Base-by-base conservation (phyloP, 2,797 vertebrate genomes). In the Gymnopithys bicolor region DNA sequence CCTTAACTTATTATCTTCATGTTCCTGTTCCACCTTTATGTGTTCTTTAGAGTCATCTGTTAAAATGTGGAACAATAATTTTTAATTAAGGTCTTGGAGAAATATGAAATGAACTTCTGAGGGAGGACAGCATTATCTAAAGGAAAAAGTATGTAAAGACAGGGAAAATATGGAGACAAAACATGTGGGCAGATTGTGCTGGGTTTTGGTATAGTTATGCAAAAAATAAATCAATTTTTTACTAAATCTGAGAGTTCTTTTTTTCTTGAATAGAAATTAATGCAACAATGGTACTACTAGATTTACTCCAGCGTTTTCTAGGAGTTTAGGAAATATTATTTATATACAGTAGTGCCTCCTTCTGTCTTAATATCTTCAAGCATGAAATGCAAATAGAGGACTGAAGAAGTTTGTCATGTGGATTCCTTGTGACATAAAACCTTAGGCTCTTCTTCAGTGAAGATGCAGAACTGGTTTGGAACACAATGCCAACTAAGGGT, bases 11-110 rank as follows among this genome's bases (percentile, higher is more conserved):
- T 86, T 46, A 62, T 60, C 33, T 75, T 32, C 1, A 1, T 52
- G 11, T 32, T 78, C 19, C 19, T 66, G 15, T 30, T 75, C 23
- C 17, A 67, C 10, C 13, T 84, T 74, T 71, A 53, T 64, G 21
- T 11, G 17, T 75, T 30, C 19, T 89, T 87, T 91, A 71, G 11
- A 82, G 22, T 5, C 2, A 67, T 64, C 39, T 59, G 9, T 67
- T 82, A 63, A 85, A 84, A 76, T 23, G 13, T 16, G 46, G 30
- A 75, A 90, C 13, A n/a, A 15, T 69, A 66, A 19, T 16, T 77
- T 77, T 76, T 89, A 84, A 60, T 70, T 55, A 70, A 82, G 4
- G 7, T 82, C 24, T 67, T 94, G 32, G n/a, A 70, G 86, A 76
- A 13, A 82, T 10, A 64, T 63, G 25, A 90, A 78, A 75, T 22